A percentile compares a stretch with the other conserved stretches of the same genome.
These are phyloP conservation scores for Bombus haemorrhoidalis DNA, from an alignment of 1,140 invertebrate species.

Conservation along the genomic window DNA sequence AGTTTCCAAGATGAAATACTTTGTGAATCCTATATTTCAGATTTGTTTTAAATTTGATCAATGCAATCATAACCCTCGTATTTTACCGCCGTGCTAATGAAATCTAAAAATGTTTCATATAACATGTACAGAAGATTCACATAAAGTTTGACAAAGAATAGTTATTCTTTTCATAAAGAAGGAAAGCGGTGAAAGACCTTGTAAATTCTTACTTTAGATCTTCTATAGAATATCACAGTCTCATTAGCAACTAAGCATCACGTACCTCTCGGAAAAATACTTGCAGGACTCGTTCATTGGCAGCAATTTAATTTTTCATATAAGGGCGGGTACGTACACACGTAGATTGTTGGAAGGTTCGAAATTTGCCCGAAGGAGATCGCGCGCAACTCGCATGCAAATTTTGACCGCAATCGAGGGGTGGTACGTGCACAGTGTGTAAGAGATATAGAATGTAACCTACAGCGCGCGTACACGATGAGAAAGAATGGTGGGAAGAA, in stretches of 20 bases:
- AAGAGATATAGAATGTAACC: background rate
- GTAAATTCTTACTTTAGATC: background rate
- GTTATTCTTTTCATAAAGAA: background rate
- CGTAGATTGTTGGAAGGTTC: conserved; percentile 36
- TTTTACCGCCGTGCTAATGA: no score
- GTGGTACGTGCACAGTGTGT: conserved; percentile 25
- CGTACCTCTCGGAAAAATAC: background rate
- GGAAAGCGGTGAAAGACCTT: background rate
- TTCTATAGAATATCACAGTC: background rate
- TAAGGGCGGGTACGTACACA: background rate
- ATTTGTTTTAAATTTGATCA: no score
- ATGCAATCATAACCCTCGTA: no score
- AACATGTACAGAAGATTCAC: no score
- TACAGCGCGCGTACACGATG: background rate
- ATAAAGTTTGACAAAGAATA: background rate
- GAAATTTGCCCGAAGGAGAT: conserved; percentile 51
- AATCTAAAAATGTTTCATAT: no score
- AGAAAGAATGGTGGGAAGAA: background rate
- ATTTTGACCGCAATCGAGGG: conserved; percentile 51
- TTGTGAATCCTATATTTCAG: no score
- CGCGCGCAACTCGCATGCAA: conserved; percentile 50
- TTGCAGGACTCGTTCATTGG: background rate
- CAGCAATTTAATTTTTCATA: background rate
- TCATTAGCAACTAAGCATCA: no score
- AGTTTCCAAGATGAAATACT: no score